Percentiles rank a stretch among this genome's conserved stretches.
Conservation (phyloP, 2,888 invertebrate species). For the Patella pellucida region DNA sequence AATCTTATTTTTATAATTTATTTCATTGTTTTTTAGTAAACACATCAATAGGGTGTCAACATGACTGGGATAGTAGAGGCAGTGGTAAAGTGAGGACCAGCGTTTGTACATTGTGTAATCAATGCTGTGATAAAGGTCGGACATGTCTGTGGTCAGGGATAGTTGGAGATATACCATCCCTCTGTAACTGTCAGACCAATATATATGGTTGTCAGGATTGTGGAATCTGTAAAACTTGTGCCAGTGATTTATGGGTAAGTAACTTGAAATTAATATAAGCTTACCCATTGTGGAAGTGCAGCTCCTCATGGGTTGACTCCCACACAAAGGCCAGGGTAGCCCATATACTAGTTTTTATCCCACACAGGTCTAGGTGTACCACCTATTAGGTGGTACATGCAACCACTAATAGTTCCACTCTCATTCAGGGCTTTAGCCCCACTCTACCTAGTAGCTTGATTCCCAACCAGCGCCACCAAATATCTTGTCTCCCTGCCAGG, state of each 20-base stretch:
- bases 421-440: no score
- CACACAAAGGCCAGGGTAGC: no score
- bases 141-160: conserved; percentile 54
- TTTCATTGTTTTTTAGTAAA: conserved; percentile 46
- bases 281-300: no score
- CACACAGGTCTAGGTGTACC: no score
- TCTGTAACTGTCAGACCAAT: conserved; percentile 49
- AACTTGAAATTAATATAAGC: neutral
- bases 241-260: conserved; percentile 54
- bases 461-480: no score
- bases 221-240: conserved; percentile 58
- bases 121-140: conserved; percentile 51
- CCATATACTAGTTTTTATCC: no score
- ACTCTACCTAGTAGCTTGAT: no score
- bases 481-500: no score
- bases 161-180: conserved; percentile 42
- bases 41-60: conserved; percentile 56
- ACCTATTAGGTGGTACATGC: no score
- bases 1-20: neutral
- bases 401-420: no score
- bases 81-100: conserved; percentile 40
- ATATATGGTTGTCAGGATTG: conserved; percentile 54
- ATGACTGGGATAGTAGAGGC: conserved; percentile 43
- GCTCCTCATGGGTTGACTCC: no score
- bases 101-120: conserved; percentile 57